Conservation (phyloP, 2,797 vertebrate species). For the Eospalax fontanierii region DNA sequence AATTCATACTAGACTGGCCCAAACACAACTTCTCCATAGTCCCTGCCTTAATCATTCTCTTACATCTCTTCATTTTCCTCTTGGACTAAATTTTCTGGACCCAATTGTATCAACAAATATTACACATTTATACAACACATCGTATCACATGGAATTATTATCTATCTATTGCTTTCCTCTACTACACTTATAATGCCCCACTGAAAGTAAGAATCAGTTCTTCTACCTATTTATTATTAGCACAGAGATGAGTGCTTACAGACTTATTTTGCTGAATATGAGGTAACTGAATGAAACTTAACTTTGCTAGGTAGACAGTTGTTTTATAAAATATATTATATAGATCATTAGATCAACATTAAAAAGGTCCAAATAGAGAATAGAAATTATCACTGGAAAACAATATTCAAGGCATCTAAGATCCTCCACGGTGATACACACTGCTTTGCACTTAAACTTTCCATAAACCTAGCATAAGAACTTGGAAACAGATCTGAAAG, state of each 20-base stretch:
- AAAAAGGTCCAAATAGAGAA: neutral
- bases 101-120: neutral
- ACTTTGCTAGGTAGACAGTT: slow-evolving; percentile 35
- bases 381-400: slow-evolving; percentile 27
- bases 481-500: slow-evolving; percentile 49
- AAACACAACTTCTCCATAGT: slow-evolving; percentile 47
- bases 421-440: neutral
- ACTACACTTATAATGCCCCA: slow-evolving; percentile 22
- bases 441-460: neutral
- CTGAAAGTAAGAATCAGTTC: neutral
- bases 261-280: slow-evolving; percentile 14
- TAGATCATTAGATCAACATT: slow-evolving; percentile 6
- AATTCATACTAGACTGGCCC: neutral
- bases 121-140: neutral
- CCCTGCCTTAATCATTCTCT: neutral
- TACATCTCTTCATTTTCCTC: slow-evolving; percentile 13
- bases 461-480: slow-evolving; percentile 25
- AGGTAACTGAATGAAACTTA: slow-evolving; percentile 26
- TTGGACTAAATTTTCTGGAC: neutral
- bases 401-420: slow-evolving; percentile 4
- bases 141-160: neutral
- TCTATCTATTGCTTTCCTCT: neutral
- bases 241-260: neutral
- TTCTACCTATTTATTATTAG: slow-evolving; percentile 53
- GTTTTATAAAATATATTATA: slow-evolving; percentile 34